Percentiles rank a stretch among this genome's conserved stretches.
These are phyloP conservation scores for Poeciliopsis presidionis DNA, from an alignment of 2,797 vertebrate genomes.

Conservation along the genomic window DNA sequence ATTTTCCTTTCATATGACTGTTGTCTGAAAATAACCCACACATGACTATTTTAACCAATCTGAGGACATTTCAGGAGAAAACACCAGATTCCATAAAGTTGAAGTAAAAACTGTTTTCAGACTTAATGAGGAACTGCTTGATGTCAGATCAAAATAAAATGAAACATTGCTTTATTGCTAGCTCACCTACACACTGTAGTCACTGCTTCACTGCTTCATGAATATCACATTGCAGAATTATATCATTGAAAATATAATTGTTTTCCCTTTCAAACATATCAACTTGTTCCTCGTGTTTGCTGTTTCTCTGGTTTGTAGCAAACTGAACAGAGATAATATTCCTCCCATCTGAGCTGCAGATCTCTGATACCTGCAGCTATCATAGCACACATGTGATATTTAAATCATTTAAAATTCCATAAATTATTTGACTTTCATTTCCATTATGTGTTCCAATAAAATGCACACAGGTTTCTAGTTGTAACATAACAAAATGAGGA, in stretches of 20 bases:
- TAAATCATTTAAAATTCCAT: neutral
- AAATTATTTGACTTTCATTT: neutral
- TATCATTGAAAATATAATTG: neutral
- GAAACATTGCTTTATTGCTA: neutral
- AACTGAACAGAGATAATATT: neutral
- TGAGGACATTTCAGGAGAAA: neutral
- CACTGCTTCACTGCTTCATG: conserved; percentile 6
- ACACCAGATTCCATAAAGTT: neutral
- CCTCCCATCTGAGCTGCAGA: neutral
- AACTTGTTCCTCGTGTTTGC: neutral
- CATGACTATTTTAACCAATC: neutral
- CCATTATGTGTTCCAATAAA: neutral
- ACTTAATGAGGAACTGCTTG: neutral
- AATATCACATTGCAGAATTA: neutral
- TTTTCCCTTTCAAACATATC: neutral
- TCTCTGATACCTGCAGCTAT: neutral
- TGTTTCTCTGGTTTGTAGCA: neutral
- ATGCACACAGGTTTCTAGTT: neutral
- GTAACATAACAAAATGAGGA: neutral
- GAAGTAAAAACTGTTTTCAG: neutral
- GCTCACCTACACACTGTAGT: neutral
- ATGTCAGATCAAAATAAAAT: neutral
- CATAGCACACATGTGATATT: neutral
- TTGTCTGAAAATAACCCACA: neutral
- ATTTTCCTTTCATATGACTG: neutral